Evolutionary conservation across 2,888 invertebrate species (phyloP).

Genomic region (Chrysolina americana): DNA sequence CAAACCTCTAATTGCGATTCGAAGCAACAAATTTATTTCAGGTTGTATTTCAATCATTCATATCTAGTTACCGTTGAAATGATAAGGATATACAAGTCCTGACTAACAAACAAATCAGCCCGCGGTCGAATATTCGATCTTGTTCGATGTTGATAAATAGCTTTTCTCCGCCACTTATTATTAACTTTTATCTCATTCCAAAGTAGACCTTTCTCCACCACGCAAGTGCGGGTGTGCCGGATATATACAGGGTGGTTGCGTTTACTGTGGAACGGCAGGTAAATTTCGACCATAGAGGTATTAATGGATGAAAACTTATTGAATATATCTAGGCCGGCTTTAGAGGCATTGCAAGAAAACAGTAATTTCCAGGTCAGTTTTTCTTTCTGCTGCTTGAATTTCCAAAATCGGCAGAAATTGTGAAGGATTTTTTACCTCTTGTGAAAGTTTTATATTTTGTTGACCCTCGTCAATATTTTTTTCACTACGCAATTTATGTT

Average conservation of each 20-base stretch:
- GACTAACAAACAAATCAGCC: constrained; percentile 39
- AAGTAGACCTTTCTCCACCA: constrained; percentile 47
- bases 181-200: constrained; percentile 47
- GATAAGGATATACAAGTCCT: constrained; percentile 48
- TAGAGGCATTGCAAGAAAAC: too few relatives aligned
- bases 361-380: too few relatives aligned
- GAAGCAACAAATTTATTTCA: constrained; percentile 15
- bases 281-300: too few relatives aligned
- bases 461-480: too few relatives aligned
- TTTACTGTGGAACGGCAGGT: too few relatives aligned
- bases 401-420: too few relatives aligned
- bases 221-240: constrained; percentile 39
- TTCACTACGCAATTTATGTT: too few relatives aligned
- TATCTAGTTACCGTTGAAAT: constrained; percentile 49
- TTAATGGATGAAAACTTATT: too few relatives aligned
- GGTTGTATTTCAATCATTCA: constrained; percentile 20
- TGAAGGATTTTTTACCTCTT: too few relatives aligned
- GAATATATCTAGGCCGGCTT: too few relatives aligned
- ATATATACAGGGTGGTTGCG: neutral
- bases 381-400: too few relatives aligned
- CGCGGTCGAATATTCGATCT: constrained; percentile 35
- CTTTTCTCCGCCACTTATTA: constrained; percentile 48
- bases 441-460: too few relatives aligned
- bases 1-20: constrained; percentile 6
- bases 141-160: constrained; percentile 45